Percentiles rank a stretch among this genome's conserved stretches.
Evolutionary conservation across 2,888 invertebrate genomes (phyloP).

Genomic region (Drosophila atripex): DNA sequence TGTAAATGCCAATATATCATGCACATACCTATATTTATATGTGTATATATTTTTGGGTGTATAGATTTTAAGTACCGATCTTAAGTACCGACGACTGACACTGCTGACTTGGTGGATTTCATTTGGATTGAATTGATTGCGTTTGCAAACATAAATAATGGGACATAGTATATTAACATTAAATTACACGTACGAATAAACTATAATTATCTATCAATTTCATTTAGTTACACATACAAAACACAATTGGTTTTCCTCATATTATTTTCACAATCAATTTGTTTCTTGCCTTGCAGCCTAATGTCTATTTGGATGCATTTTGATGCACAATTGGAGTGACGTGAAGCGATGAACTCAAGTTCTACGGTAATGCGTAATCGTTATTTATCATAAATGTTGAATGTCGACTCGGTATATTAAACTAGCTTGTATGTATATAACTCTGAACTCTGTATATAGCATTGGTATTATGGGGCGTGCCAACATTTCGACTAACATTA

Average conservation of each 20-base stretch:
- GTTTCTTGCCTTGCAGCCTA: slow-evolving; percentile 48
- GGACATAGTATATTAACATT: slow-evolving; percentile 52
- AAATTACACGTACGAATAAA: slow-evolving; percentile 62
- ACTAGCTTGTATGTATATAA: slow-evolving; percentile 61
- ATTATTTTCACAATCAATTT: slow-evolving; percentile 17
- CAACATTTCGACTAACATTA: slow-evolving; percentile 71
- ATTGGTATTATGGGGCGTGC: slow-evolving; percentile 50
- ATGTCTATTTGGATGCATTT: slow-evolving; percentile 68
- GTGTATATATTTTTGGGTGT: slow-evolving; percentile 38
- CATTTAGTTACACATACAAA: slow-evolving; percentile 69
- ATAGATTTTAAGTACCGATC: slow-evolving; percentile 62
- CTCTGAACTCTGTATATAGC: slow-evolving; percentile 40
- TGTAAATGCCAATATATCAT: slow-evolving; percentile 50
- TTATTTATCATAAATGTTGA: slow-evolving; percentile 72
- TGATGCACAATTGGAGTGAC: slow-evolving; percentile 77
- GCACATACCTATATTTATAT: slow-evolving; percentile 20
- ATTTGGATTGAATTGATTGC: slow-evolving; percentile 18
- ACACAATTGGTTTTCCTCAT: slow-evolving; percentile 24
- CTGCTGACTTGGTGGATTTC: slow-evolving; percentile 44
- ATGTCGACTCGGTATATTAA: slow-evolving; percentile 51
- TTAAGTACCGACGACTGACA: slow-evolving; percentile 66
- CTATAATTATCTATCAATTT: slow-evolving; percentile 74
- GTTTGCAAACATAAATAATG: slow-evolving; percentile 48
- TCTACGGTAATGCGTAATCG: slow-evolving; percentile 44
- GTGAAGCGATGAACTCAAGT: slow-evolving; percentile 72